These are phyloP conservation scores for Atta texana DNA, from an alignment of 1,140 invertebrate genomes.

Conservation along the genomic window DNA sequence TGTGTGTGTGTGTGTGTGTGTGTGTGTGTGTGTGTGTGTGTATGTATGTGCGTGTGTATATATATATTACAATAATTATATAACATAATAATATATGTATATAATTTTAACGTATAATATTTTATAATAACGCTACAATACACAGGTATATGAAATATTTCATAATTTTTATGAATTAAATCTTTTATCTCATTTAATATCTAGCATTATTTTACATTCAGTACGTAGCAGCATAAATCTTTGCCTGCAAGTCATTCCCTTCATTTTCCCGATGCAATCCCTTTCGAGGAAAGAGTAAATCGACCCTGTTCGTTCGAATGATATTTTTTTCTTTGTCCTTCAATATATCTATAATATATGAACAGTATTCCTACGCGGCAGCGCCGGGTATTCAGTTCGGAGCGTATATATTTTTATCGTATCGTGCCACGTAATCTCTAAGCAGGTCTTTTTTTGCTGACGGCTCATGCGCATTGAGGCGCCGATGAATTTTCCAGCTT, in stretches of 20 bases:
- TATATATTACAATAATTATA: no score
- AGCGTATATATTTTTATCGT: conserved; percentile 73
- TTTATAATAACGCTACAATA: no score
- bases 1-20: no score
- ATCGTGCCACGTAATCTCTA: conserved; percentile 70
- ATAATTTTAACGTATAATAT: no score
- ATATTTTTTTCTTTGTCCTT: conserved; percentile 14
- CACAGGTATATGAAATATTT: background rate
- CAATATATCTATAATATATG: background rate
- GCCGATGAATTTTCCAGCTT: conserved; percentile 43
- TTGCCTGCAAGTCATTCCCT: background rate
- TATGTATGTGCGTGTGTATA: no score
- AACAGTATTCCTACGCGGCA: conserved; percentile 19
- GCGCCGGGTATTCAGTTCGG: conserved; percentile 4
- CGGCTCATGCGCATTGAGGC: conserved; percentile 65
- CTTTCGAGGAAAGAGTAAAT: background rate
- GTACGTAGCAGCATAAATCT: background rate
- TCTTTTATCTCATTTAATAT: background rate
- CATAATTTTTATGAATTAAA: background rate
- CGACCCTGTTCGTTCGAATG: no score
- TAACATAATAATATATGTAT: no score
- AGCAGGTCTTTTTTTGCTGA: conserved; percentile 64
- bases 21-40: no score
- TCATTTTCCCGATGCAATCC: background rate
- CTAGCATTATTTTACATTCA: background rate